phyloP scores from a whole-genome alignment of 2,113 vertebrate genomes.

The Scopus umbretta region DNA sequence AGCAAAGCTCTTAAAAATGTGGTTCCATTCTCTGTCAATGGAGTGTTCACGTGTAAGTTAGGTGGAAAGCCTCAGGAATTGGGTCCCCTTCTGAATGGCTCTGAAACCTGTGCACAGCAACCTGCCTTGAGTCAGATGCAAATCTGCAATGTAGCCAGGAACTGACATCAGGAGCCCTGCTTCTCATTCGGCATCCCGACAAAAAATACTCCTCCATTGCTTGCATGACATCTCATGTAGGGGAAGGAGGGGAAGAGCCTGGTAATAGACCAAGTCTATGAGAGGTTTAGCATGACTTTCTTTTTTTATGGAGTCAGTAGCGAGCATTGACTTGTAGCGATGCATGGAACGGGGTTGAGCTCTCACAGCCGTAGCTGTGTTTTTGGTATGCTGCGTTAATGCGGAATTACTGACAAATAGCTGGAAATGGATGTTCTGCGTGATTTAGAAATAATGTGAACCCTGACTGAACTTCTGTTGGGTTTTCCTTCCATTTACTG shows the following conservation, averaged over 20 bases:
- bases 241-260: background rate
- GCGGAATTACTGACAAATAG: background rate
- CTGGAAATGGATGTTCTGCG: background rate
- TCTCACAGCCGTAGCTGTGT: background rate
- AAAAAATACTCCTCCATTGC: background rate
- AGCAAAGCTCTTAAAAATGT: background rate
- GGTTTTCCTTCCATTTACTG: conserved; percentile 22
- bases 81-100: background rate
- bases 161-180: background rate
- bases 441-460: conserved; percentile 36
- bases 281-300: background rate
- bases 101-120: background rate
- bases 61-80: background rate
- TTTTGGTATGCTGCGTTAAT: background rate
- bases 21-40: background rate
- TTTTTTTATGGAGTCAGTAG: background rate
- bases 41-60: background rate
- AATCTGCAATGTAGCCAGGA: background rate
- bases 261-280: background rate
- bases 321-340: background rate
- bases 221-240: background rate
- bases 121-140: background rate
- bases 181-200: background rate
- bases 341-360: background rate
- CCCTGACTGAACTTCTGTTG: conserved; percentile 35